A percentile compares a stretch with the other conserved stretches of the same genome.
Conservation (phyloP, 2,113 vertebrate genomes). For the Varanus komodoensis region DNA sequence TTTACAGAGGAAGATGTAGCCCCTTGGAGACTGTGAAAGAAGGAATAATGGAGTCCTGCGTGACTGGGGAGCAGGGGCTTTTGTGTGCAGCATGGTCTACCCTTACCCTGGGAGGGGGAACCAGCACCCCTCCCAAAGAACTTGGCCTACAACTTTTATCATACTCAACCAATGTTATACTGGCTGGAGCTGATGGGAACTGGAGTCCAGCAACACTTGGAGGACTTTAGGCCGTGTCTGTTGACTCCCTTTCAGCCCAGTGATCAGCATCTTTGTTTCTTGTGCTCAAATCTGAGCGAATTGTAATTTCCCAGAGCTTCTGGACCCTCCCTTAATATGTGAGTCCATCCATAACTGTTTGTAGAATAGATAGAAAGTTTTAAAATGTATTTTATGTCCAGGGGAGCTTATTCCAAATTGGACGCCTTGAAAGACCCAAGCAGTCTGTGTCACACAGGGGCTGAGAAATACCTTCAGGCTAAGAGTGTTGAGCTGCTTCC, state of each 20-base stretch:
- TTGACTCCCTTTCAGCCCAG: too few relatives aligned
- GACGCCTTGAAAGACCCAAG: not conserved
- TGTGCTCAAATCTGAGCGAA: not conserved
- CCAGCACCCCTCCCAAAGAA: too few relatives aligned
- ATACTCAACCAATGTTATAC: not conserved
- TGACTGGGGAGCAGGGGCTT: not conserved
- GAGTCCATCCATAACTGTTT: not conserved
- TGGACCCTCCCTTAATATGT: too few relatives aligned
- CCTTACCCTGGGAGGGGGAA: not conserved
- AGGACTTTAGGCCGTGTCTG: too few relatives aligned
- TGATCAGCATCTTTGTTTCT: too few relatives aligned
- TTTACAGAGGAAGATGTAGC: not conserved
- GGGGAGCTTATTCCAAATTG: not conserved
- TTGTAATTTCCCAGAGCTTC: not conserved
- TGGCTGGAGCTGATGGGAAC: not conserved
- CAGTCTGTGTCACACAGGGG: not conserved
- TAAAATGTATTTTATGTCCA: not conserved
- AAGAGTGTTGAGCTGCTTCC: too few relatives aligned
- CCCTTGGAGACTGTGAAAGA: not conserved
- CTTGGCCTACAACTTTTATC: not conserved
- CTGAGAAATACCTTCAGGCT: too few relatives aligned
- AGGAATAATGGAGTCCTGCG: rapidly evolving
- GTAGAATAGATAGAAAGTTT: not conserved
- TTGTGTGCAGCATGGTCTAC: not conserved
- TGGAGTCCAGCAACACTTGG: not conserved